phyloP scores from a whole-genome alignment of 2,797 vertebrate species.

The Phalanger gymnotis region DNA sequence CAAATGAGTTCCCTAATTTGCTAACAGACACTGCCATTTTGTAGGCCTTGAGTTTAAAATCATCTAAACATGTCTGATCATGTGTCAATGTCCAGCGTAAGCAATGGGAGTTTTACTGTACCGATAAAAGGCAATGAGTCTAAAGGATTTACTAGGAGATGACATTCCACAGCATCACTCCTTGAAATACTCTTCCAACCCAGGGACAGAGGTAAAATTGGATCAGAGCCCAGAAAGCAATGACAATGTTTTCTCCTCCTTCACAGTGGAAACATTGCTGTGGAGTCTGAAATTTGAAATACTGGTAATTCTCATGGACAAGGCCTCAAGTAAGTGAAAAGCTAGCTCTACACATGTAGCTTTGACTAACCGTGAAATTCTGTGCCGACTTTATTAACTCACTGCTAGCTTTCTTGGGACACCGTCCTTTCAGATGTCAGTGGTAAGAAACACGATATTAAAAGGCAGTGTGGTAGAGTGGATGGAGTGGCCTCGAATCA shows the following conservation, averaged over 20 bases:
- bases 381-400: constrained; percentile 11
- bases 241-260: constrained; percentile 55
- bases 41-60: constrained; percentile 5
- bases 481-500: background rate
- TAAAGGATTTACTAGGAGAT: constrained; percentile 14
- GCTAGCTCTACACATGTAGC: constrained; percentile 37
- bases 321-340: constrained; percentile 38
- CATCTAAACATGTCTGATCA: constrained; percentile 15
- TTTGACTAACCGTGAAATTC: constrained; percentile 15
- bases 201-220: constrained; percentile 17
- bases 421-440: constrained; percentile 18
- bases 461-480: background rate
- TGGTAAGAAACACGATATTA: constrained; percentile 1
- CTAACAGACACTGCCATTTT: constrained; percentile 14
- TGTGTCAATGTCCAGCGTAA: constrained; percentile 15
- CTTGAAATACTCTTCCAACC: constrained; percentile 20
- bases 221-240: constrained; percentile 28
- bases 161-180: constrained; percentile 11
- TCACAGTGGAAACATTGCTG: constrained; percentile 30
- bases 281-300: constrained; percentile 51
- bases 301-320: constrained; percentile 50
- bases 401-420: constrained; percentile 5
- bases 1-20: background rate
- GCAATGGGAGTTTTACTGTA: background rate
- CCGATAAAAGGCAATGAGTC: background rate